A percentile compares a stretch with the other conserved stretches of the same genome.
phyloP scores from a whole-genome alignment of 2,888 invertebrate species.

The Dryadula phaetusa region DNA sequence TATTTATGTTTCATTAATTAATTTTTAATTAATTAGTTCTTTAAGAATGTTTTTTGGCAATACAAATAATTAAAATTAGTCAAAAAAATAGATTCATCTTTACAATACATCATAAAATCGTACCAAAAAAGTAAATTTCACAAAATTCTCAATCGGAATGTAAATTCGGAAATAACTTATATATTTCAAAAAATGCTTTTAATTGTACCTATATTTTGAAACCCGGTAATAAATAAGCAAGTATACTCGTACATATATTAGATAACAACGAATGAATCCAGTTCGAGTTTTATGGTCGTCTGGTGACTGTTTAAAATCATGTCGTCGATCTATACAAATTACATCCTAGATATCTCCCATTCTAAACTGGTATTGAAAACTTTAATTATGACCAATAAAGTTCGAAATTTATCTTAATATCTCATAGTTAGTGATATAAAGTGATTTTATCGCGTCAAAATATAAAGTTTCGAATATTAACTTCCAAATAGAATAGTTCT shows the following conservation, averaged over 20 bases:
- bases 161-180: no score
- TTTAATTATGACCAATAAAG: slow-evolving; percentile 65
- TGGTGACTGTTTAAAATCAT: slow-evolving; percentile 27
- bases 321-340: slow-evolving; percentile 29
- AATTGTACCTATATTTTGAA: neutral
- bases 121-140: neutral
- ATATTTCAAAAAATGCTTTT: neutral
- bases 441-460: slow-evolving; percentile 63
- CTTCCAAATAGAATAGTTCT: slow-evolving; percentile 47
- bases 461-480: slow-evolving; percentile 49
- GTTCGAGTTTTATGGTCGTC: slow-evolving; percentile 18
- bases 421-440: slow-evolving; percentile 61
- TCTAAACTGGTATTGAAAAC: slow-evolving; percentile 36
- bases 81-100: neutral
- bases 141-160: neutral
- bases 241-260: neutral
- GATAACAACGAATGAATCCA: slow-evolving; percentile 14
- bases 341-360: slow-evolving; percentile 33
- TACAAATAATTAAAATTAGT: no score
- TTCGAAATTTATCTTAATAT: slow-evolving; percentile 68
- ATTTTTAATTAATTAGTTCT: no score
- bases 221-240: neutral
- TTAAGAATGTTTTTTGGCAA: no score
- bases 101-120: neutral
- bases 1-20: no score